Percentiles rank a stretch among this genome's conserved stretches.
Evolutionary conservation across 2,797 vertebrate genomes (phyloP).

Genomic region (Apodemus agrarius): DNA sequence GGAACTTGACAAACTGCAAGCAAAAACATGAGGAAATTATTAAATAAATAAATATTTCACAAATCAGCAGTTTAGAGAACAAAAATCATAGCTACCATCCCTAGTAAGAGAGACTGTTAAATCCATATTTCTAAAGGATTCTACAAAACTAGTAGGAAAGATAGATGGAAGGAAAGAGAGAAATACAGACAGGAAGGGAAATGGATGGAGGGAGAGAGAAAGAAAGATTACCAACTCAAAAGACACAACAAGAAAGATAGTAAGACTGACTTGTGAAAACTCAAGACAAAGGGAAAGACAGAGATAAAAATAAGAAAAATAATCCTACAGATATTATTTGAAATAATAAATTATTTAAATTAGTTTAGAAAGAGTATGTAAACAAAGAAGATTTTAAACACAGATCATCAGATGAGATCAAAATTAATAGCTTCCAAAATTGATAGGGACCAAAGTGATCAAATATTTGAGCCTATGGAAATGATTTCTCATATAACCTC

Average conservation of each 20-base stretch:
- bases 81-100: too few relatives aligned
- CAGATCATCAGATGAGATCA: background rate
- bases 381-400: background rate
- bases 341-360: background rate
- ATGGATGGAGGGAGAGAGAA: too few relatives aligned
- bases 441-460: background rate
- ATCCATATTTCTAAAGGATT: too few relatives aligned
- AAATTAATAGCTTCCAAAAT: background rate
- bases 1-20: too few relatives aligned
- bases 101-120: too few relatives aligned
- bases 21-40: too few relatives aligned
- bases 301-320: background rate
- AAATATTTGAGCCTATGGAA: background rate
- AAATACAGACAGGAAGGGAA: accelerated
- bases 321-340: background rate
- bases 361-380: background rate
- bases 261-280: background rate
- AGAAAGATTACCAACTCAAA: background rate
- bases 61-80: too few relatives aligned
- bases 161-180: too few relatives aligned
- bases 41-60: too few relatives aligned
- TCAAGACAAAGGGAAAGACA: background rate
- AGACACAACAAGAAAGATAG: background rate
- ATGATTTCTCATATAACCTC: too few relatives aligned
- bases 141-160: too few relatives aligned